Conservation (phyloP, 2,888 invertebrate species). For the Drosophila aldrichi region DNA sequence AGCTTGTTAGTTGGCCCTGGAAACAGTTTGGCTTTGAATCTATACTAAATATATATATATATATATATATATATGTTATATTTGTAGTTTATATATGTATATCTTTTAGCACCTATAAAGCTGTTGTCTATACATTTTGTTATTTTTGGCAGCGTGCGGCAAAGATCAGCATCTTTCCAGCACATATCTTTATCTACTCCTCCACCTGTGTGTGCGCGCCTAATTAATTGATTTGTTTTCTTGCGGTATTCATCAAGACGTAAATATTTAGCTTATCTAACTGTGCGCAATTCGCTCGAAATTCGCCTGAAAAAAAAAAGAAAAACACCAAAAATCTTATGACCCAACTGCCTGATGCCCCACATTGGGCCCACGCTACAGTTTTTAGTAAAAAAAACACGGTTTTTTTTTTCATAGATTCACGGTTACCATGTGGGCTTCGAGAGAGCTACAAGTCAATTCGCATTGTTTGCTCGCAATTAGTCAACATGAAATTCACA, state of each 20-base stretch:
- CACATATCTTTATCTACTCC: constrained; percentile 40
- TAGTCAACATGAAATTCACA: constrained; percentile 75
- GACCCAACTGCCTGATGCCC: constrained; percentile 51
- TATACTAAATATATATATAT: constrained; percentile 12
- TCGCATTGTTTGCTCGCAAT: constrained; percentile 57
- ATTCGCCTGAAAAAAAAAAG: constrained; percentile 43
- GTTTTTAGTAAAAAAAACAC: constrained; percentile 3
- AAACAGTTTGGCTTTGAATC: not conserved
- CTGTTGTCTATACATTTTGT: constrained; percentile 51
- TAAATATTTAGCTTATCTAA: constrained; percentile 74
- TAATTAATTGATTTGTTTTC: constrained; percentile 80
- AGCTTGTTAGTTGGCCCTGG: constrained; percentile 31
- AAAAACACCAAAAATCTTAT: constrained; percentile 21
- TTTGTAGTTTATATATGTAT: constrained; percentile 41
- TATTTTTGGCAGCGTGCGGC: constrained; percentile 72
- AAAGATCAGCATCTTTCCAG: constrained; percentile 39
- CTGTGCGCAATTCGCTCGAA: constrained; percentile 67
- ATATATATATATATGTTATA: constrained; percentile 24
- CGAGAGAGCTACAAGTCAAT: constrained; percentile 35
- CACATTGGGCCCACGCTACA: constrained; percentile 53
- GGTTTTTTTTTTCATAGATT: constrained; percentile 15
- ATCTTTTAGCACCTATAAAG: constrained; percentile 73
- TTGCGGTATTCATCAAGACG: constrained; percentile 59
- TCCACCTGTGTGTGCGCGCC: constrained; percentile 35
- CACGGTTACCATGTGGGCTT: constrained; percentile 55